Conservation (phyloP, 64 coral and sea anemone species). For the Orbicella faveolata region DNA sequence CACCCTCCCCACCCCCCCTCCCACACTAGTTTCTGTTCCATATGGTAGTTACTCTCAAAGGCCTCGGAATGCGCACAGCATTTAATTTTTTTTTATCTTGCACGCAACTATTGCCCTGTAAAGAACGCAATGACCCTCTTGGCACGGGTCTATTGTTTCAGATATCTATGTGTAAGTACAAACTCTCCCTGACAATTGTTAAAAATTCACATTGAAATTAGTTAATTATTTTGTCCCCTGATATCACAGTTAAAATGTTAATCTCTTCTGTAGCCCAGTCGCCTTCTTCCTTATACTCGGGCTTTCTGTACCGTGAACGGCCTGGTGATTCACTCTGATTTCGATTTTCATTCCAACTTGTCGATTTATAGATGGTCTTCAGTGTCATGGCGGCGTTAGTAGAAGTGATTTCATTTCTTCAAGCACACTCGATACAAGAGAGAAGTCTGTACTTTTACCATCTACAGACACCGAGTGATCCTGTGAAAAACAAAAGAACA, state of each 20-base stretch:
- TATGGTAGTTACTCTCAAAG: too few relatives aligned
- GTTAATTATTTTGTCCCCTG: background rate
- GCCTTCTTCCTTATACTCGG: background rate
- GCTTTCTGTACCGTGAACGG: background rate
- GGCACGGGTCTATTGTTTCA: background rate
- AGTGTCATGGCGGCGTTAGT: constrained; percentile 2
- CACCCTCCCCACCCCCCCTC: too few relatives aligned
- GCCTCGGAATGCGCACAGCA: too few relatives aligned
- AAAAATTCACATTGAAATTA: constrained; percentile 25
- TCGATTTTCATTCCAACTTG: background rate
- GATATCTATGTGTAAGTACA: background rate
- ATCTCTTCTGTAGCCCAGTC: background rate
- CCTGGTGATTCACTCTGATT: background rate
- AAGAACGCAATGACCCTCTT: too few relatives aligned
- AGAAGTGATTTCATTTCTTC: constrained; percentile 69
- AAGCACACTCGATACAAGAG: constrained; percentile 72
- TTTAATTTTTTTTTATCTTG: too few relatives aligned
- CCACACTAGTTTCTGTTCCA: too few relatives aligned
- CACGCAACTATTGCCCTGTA: too few relatives aligned
- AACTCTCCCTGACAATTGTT: background rate
- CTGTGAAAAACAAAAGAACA: constrained; percentile 15
- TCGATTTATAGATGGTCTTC: background rate
- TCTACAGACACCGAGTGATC: constrained; percentile 71
- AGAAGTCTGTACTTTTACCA: constrained; percentile 78
- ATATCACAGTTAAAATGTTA: constrained; percentile 9